phyloP scores from a whole-genome alignment of 2,888 invertebrate species.

The Drosophila merina region DNA sequence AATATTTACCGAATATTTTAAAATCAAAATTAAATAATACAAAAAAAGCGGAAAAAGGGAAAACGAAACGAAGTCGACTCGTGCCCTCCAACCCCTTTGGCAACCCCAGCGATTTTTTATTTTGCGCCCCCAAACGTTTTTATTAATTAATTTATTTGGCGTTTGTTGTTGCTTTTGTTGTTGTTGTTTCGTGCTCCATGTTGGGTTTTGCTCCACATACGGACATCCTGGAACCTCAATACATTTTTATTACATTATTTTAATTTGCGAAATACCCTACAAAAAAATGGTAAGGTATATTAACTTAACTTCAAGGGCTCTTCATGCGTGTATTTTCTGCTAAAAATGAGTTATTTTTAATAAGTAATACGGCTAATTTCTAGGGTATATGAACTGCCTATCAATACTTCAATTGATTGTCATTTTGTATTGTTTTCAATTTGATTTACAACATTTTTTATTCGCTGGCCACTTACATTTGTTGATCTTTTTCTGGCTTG shows the following conservation, averaged over 20 bases:
- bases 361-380: background rate
- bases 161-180: slow-evolving; percentile 22
- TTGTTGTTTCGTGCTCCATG: slow-evolving; percentile 2
- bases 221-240: slow-evolving; percentile 35
- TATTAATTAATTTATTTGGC: slow-evolving; percentile 77
- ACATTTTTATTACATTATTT: slow-evolving; percentile 15
- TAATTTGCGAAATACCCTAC: background rate
- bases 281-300: no score
- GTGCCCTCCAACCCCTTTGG: background rate
- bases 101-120: slow-evolving; percentile 3
- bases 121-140: slow-evolving; percentile 31
- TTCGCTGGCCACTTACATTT: slow-evolving; percentile 17
- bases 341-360: no score
- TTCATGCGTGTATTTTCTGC: no score
- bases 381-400: background rate
- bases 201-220: slow-evolving; percentile 14
- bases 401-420: slow-evolving; percentile 6
- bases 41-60: slow-evolving; percentile 3
- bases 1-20: slow-evolving; percentile 68
- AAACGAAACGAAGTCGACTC: background rate
- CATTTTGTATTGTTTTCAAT: slow-evolving; percentile 33
- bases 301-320: no score
- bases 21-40: slow-evolving; percentile 74
- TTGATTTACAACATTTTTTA: slow-evolving; percentile 33
- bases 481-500: slow-evolving; percentile 28